phyloP scores from a whole-genome alignment of 2,888 invertebrate species.

The Archips xylosteana region DNA sequence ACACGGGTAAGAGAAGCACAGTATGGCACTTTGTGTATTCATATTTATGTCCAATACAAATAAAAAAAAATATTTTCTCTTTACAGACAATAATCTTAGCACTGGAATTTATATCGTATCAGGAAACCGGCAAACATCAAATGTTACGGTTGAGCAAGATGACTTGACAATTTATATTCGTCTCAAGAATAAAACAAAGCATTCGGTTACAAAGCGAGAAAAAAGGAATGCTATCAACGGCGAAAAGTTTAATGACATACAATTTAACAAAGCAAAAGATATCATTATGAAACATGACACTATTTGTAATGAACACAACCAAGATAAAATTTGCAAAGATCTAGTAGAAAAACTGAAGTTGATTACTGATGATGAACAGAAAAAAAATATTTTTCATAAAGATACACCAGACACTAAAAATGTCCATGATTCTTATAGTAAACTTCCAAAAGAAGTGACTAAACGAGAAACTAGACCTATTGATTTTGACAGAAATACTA shows the following conservation, averaged over 20 bases:
- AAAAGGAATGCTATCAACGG: conserved; percentile 53
- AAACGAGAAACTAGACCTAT: conserved; percentile 58
- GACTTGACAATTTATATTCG: conserved; percentile 61
- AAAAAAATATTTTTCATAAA: conserved; percentile 21
- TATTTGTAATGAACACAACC: conserved; percentile 62
- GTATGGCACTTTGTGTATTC: neutral
- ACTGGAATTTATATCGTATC: conserved; percentile 69
- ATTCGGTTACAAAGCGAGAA: conserved; percentile 51
- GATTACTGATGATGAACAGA: conserved; percentile 47
- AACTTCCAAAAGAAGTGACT: conserved; percentile 37
- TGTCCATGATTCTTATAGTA: conserved; percentile 20
- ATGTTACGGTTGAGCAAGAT: conserved; percentile 58
- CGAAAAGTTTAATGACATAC: conserved; percentile 57
- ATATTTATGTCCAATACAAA: neutral
- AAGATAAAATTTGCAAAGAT: conserved; percentile 66
- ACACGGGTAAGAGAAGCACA: conserved; percentile 56
- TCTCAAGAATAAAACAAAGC: conserved; percentile 58
- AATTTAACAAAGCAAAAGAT: conserved; percentile 63
- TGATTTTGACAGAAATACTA: conserved; percentile 41
- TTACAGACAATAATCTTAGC: conserved; percentile 57
- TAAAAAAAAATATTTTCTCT: neutral
- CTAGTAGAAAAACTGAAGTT: conserved; percentile 64
- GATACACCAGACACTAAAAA: conserved; percentile 36
- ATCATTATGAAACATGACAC: conserved; percentile 67
- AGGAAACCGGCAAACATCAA: conserved; percentile 57